Evolutionary conservation across 1,140 invertebrate genomes (phyloP).

Genomic region (Himalopsyche phryganea): DNA sequence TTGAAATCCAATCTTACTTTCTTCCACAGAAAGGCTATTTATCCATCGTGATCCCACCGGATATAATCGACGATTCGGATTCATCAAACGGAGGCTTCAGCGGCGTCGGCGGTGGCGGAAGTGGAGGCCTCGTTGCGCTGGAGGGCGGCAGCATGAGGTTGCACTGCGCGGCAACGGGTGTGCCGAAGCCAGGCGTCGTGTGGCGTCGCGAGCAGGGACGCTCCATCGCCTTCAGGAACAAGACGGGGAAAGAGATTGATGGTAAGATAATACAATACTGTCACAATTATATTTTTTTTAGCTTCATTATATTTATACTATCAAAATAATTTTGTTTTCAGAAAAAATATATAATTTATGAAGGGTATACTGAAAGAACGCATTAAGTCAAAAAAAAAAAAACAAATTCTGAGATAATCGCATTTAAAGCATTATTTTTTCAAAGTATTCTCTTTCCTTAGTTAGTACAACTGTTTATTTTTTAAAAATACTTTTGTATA

Average conservation of each 20-base stretch:
- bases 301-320: too few species aligned
- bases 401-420: too few species aligned
- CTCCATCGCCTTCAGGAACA: slow-evolving; percentile 68
- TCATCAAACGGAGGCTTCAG: slow-evolving; percentile 36
- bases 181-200: slow-evolving; percentile 69
- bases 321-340: too few species aligned
- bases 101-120: slow-evolving; percentile 9
- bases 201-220: slow-evolving; percentile 77
- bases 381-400: too few species aligned
- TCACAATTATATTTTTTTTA: not conserved
- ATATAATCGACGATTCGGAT: slow-evolving; percentile 69
- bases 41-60: slow-evolving; percentile 79
- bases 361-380: too few species aligned
- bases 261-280: slow-evolving; percentile 44
- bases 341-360: too few species aligned
- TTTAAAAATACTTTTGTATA: too few species aligned
- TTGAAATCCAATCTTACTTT: too few species aligned
- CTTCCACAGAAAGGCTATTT: slow-evolving; percentile 69
- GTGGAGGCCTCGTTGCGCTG: slow-evolving; percentile 54
- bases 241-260: slow-evolving; percentile 62
- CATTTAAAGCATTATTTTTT: too few species aligned
- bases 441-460: too few species aligned
- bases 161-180: slow-evolving; percentile 74
- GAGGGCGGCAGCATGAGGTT: slow-evolving; percentile 77
- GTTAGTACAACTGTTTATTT: too few species aligned